Percentiles rank a stretch among this genome's conserved stretches.
Conservation (phyloP, 2,888 invertebrate species). For the Allacma fusca region DNA sequence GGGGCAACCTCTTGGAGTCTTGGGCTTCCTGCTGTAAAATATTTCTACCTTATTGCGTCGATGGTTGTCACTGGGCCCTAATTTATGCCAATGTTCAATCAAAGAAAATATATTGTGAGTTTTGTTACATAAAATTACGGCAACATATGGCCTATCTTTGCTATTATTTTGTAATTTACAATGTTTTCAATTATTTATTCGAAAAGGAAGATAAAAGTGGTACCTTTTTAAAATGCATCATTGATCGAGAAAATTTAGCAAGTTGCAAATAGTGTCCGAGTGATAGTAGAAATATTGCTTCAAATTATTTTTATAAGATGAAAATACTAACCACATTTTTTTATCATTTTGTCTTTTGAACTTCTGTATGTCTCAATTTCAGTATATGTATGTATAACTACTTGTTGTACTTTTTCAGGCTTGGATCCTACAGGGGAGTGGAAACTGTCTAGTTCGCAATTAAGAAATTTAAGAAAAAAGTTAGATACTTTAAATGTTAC, state of each 20-base stretch:
- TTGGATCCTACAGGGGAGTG: background rate
- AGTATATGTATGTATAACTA: too few relatives aligned
- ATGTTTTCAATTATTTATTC: too few relatives aligned
- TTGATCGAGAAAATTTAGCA: too few relatives aligned
- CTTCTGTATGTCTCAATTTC: too few relatives aligned
- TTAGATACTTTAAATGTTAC: background rate
- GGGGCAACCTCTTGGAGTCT: background rate
- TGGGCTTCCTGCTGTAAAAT: background rate
- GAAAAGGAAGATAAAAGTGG: too few relatives aligned
- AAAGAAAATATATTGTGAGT: constrained; percentile 7
- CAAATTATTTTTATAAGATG: background rate
- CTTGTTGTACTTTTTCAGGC: background rate
- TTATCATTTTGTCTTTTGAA: background rate
- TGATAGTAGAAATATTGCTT: too few relatives aligned
- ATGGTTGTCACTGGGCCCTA: background rate
- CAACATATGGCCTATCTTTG: too few relatives aligned
- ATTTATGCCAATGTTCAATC: background rate
- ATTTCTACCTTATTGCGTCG: constrained; percentile 14
- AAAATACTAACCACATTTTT: too few relatives aligned
- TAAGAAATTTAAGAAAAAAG: background rate
- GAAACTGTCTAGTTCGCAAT: background rate
- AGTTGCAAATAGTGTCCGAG: too few relatives aligned
- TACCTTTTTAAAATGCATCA: too few relatives aligned
- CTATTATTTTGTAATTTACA: too few relatives aligned
- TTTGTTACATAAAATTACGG: too few relatives aligned